Evolutionary conservation across 2,888 invertebrate species (phyloP).

Genomic region (Ecdyonurus torrentis): DNA sequence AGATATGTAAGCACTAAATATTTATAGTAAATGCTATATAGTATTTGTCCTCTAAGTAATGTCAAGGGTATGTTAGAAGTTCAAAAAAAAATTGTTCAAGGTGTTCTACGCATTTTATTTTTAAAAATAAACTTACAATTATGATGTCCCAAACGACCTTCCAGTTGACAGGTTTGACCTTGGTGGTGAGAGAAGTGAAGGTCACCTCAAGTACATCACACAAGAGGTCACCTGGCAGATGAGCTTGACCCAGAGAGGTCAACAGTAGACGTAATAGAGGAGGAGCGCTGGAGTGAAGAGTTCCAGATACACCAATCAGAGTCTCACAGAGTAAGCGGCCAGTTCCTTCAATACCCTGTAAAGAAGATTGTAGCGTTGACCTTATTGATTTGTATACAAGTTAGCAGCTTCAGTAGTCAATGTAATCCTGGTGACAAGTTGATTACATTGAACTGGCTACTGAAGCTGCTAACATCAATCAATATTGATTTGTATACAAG

Average conservation of each 20-base stretch:
- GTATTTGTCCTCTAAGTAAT: too few species aligned
- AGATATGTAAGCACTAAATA: too few species aligned
- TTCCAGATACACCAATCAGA: slow-evolving; percentile 60
- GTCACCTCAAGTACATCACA: background rate
- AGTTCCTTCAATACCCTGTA: slow-evolving; percentile 58
- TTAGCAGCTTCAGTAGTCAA: too few species aligned
- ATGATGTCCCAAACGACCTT: background rate
- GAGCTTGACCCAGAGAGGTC: background rate
- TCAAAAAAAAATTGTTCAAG: too few species aligned
- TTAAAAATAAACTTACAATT: background rate
- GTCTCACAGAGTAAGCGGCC: slow-evolving; percentile 81
- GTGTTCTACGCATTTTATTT: too few species aligned
- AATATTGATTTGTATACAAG: too few species aligned
- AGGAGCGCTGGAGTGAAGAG: slow-evolving; percentile 71
- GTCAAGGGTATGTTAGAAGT: too few species aligned
- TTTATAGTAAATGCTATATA: too few species aligned
- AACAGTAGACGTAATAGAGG: slow-evolving; percentile 40
- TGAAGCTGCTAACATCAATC: too few species aligned
- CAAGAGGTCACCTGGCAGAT: background rate
- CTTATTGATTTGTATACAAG: too few species aligned
- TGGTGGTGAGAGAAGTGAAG: background rate
- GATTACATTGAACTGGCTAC: too few species aligned
- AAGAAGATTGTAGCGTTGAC: slow-evolving; percentile 18
- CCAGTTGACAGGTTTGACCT: background rate
- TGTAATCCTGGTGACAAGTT: too few species aligned